Percentiles rank a stretch among this genome's conserved stretches.
Evolutionary conservation across 1,140 invertebrate genomes (phyloP).

Genomic region (Drosophila grimshawi): DNA sequence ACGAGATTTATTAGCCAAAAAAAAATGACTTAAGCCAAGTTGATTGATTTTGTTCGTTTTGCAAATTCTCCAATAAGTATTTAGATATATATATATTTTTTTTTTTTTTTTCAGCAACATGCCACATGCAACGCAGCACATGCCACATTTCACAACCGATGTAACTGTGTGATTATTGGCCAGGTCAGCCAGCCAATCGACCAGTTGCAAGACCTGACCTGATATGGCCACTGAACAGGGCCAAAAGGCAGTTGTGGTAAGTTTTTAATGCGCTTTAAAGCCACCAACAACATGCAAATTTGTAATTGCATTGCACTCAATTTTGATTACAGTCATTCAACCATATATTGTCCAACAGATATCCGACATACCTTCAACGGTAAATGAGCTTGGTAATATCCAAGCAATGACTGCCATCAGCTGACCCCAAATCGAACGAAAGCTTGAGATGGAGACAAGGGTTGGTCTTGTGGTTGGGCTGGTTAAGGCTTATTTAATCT

Average conservation of each 20-base stretch:
- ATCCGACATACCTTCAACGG: not conserved
- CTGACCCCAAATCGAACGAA: not conserved
- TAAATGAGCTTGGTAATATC: slow-evolving; percentile 6
- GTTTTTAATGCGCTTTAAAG: slow-evolving; percentile 67
- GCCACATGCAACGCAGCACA: not conserved
- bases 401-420: not conserved
- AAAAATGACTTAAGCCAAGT: slow-evolving; percentile 10
- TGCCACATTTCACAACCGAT: slow-evolving; percentile 16
- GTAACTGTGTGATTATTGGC: slow-evolving; percentile 25
- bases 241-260: slow-evolving; percentile 62
- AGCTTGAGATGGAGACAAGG: not conserved
- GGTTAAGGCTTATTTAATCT: too few relatives aligned
- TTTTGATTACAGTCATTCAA: slow-evolving; percentile 46
- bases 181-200: slow-evolving; percentile 12
- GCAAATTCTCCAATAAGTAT: slow-evolving; percentile 13
- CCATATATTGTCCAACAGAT: slow-evolving; percentile 16
- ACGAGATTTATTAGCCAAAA: slow-evolving; percentile 47
- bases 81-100: slow-evolving; percentile 9
- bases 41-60: slow-evolving; percentile 53
- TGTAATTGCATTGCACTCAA: slow-evolving; percentile 39
- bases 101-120: not conserved
- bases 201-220: slow-evolving; percentile 23
- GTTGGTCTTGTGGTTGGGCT: not conserved
- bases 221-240: slow-evolving; percentile 42
- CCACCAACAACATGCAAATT: slow-evolving; percentile 45